Base-by-base conservation (phyloP, 2,113 vertebrate genomes). In the Empidonax traillii region DNA sequence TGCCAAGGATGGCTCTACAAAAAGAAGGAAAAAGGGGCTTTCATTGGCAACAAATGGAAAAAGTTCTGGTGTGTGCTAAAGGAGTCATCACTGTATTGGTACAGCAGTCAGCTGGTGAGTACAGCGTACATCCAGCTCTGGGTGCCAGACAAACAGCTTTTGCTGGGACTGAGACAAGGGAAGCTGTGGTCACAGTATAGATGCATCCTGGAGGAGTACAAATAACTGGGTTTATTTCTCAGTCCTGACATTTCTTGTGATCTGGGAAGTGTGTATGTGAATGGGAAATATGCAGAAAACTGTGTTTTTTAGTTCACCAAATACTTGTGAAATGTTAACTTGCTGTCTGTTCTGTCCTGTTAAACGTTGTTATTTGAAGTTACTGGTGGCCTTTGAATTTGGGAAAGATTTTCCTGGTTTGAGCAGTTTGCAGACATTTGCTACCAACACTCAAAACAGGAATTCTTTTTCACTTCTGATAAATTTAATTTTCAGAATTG, bases 11-110 rank as follows among this genome's bases (percentile, higher is more conserved):
- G 99, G 99, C 98, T 99, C 18, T 99, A 98, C 94, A 99, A 99
- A 97, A 99, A 99, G 97, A 99, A 99, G 43, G 99, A 99, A 92
- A 98, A 98, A 94, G 99, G 98, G 96, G 98, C 98, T 89, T 99
- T 99, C 89, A 98, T 99, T 81, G 98, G 99, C 61, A 99, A 99
- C 93, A 99, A 99, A 98, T 99, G 99, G 99, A 99, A 98, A 96
- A 99, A 99, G 98, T 99, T 99, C 98, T 99, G 99, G 99, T 99
- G 99, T 88, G 98, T 99, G 67, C 98, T 99, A 90, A 99, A 99
- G 98, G 99, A 97, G 81, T 99, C 98, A 0, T 98, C 98, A 0
- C 97, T 99, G 10, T 99, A 99, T 88, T 99, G 99, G 99, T 99
- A 99, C 96, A 97, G 90, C 96, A 99, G 97, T 90, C 99, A 99